Evolutionary conservation across 1,140 invertebrate species (phyloP).

Genomic region (Aphaenogaster rudis): DNA sequence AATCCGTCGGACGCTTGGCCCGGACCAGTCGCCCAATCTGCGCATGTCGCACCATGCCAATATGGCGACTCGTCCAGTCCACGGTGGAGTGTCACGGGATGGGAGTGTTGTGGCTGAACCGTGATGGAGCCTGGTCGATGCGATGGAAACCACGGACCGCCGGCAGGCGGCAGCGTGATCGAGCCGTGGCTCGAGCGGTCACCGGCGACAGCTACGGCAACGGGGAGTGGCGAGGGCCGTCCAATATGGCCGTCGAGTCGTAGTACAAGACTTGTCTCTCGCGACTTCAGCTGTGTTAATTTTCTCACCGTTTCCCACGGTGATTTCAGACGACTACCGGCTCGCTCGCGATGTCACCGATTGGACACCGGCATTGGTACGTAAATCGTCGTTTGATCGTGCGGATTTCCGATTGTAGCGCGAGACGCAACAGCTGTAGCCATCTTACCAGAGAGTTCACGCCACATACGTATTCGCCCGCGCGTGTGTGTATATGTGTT

Average conservation of each 20-base stretch:
- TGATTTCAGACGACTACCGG: conserved; percentile 22
- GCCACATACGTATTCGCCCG: conserved; percentile 38
- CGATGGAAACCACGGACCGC: conserved; percentile 55
- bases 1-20: conserved; percentile 43
- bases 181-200: conserved; percentile 28
- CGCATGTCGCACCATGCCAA: conserved; percentile 67
- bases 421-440: conserved; percentile 60
- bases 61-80: conserved; percentile 66
- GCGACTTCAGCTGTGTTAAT: conserved; percentile 38
- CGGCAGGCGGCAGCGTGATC: conserved; percentile 72
- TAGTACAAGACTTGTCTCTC: conserved; percentile 71
- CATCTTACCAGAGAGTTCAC: conserved; percentile 60
- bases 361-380: conserved; percentile 62
- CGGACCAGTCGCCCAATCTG: conserved; percentile 54
- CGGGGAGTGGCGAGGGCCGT: conserved; percentile 73
- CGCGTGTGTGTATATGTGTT: not conserved
- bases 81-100: conserved; percentile 37
- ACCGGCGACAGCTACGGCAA: conserved; percentile 45
- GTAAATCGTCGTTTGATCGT: conserved; percentile 42
- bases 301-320: conserved; percentile 57
- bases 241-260: conserved; percentile 80
- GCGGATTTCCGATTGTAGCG: not conserved
- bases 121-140: conserved; percentile 74
- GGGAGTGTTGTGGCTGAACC: conserved; percentile 51
- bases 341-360: conserved; percentile 54